These are phyloP conservation scores for Oncorhynchus mykiss DNA, from an alignment of 2,113 vertebrate genomes.

Conservation along the genomic window DNA sequence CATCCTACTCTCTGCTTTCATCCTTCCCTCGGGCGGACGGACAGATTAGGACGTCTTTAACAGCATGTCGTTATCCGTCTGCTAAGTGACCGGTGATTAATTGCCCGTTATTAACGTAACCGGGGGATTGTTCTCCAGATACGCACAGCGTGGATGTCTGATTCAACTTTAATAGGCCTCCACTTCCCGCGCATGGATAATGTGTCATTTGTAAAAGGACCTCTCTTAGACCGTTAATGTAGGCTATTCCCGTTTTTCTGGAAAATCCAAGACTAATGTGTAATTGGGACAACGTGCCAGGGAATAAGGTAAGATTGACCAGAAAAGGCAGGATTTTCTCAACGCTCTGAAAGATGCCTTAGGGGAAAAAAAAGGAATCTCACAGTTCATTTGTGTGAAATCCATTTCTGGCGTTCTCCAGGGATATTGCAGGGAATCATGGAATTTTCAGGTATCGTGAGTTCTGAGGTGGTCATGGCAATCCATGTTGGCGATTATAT, in stretches of 20 bases:
- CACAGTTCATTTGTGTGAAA: constrained; percentile 59
- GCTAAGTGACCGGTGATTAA: constrained; percentile 75
- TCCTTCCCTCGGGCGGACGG: constrained; percentile 32
- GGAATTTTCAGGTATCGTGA: constrained; percentile 8
- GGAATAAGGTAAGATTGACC: constrained; percentile 12
- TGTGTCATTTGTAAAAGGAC: constrained; percentile 60
- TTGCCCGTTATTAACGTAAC: constrained; percentile 72
- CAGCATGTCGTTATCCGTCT: constrained; percentile 36
- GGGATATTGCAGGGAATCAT: constrained; percentile 5
- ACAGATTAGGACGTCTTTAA: constrained; percentile 52
- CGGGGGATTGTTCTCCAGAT: constrained; percentile 68
- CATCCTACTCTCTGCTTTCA: constrained; percentile 13
- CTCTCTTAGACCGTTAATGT: constrained; percentile 48
- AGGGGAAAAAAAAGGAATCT: constrained; percentile 24
- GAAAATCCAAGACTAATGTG: constrained; percentile 59
- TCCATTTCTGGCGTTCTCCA: constrained; percentile 22
- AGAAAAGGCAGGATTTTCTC: constrained; percentile 8
- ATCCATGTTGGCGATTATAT: too few species aligned
- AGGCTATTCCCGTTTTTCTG: constrained; percentile 52
- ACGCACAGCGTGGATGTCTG: constrained; percentile 62
- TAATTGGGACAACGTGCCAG: constrained; percentile 41
- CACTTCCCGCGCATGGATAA: constrained; percentile 72
- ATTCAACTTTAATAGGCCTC: constrained; percentile 70
- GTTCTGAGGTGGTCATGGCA: not conserved
- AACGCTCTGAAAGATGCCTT: constrained; percentile 15